Evolutionary conservation across 2,888 invertebrate species (phyloP).

Genomic region (Nesidiocoris tenuis): DNA sequence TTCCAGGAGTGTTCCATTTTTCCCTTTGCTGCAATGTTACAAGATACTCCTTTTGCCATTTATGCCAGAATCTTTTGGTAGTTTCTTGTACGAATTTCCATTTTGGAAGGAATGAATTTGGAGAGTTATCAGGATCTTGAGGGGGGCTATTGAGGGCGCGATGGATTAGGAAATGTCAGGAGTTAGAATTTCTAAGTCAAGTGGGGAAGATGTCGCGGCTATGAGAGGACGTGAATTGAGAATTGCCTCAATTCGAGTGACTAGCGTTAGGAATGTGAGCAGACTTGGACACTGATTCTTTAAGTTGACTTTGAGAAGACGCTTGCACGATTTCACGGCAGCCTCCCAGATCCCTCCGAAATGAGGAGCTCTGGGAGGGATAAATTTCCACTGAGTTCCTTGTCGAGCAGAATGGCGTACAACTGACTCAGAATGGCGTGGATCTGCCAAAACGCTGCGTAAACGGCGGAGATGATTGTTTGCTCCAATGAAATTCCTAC

Average conservation of each 20-base stretch:
- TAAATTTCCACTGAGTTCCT: constrained; percentile 6
- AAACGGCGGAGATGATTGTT: neutral
- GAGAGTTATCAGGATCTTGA: neutral
- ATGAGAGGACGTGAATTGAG: constrained; percentile 24
- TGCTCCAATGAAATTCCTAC: constrained; percentile 16
- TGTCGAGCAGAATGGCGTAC: neutral
- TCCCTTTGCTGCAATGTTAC: neutral
- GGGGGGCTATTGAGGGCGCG: neutral
- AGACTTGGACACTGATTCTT: neutral
- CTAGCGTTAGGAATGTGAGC: neutral
- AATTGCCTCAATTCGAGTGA: constrained; percentile 2
- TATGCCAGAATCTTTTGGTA: neutral
- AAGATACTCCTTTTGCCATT: constrained; percentile 8
- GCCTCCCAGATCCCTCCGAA: constrained; percentile 15
- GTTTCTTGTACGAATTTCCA: constrained; percentile 1
- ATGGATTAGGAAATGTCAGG: constrained; percentile 26
- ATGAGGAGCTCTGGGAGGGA: constrained; percentile 19
- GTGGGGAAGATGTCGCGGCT: neutral
- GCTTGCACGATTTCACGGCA: constrained; percentile 2
- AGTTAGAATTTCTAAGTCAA: constrained; percentile 10
- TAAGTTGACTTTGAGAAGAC: neutral
- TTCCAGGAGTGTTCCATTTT: neutral
- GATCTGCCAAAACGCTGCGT: neutral
- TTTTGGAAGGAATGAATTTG: neutral
- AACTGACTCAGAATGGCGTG: neutral